A percentile compares a stretch with the other conserved stretches of the same genome.
Evolutionary conservation across 2,797 vertebrate species (phyloP).

Genomic region (Aulostomus chinensis): DNA sequence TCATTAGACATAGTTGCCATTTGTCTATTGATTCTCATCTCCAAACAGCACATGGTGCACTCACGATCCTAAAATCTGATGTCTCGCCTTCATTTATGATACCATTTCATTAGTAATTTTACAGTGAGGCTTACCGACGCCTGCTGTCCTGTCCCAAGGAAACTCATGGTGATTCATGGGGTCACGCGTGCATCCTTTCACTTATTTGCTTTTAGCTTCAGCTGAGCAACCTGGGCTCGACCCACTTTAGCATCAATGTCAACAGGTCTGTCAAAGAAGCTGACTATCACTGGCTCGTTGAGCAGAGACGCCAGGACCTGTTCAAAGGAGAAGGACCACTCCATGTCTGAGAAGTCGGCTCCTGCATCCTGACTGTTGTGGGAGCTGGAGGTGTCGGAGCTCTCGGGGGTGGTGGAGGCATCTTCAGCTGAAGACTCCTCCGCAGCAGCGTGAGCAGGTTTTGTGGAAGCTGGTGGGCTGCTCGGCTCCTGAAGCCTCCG

Average conservation of each 20-base stretch:
- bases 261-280: conserved; percentile 90
- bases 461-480: conserved; percentile 36
- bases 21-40: neutral
- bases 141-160: conserved; percentile 13
- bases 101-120: conserved; percentile 7
- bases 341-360: conserved; percentile 58
- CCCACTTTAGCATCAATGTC: conserved; percentile 84
- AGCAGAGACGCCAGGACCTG: conserved; percentile 95
- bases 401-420: conserved; percentile 39
- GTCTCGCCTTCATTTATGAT: conserved; percentile 5
- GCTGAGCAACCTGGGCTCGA: conserved; percentile 83
- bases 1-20: conserved; percentile 8
- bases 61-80: too few species aligned
- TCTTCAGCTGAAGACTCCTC: conserved; percentile 43
- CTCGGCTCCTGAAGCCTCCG: conserved; percentile 81
- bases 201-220: conserved; percentile 75
- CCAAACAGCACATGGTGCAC: too few species aligned
- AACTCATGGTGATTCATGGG: conserved; percentile 34
- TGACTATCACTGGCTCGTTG: conserved; percentile 91
- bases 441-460: conserved; percentile 11
- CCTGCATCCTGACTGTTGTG: conserved; percentile 59
- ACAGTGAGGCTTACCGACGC: neutral
- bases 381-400: conserved; percentile 59
- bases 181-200: conserved; percentile 37
- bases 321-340: conserved; percentile 98